Percentiles rank a stretch among this genome's conserved stretches.
These are phyloP conservation scores for Spea multiplicata DNA, from an alignment of 2,113 vertebrate genomes.

Conservation along the genomic window DNA sequence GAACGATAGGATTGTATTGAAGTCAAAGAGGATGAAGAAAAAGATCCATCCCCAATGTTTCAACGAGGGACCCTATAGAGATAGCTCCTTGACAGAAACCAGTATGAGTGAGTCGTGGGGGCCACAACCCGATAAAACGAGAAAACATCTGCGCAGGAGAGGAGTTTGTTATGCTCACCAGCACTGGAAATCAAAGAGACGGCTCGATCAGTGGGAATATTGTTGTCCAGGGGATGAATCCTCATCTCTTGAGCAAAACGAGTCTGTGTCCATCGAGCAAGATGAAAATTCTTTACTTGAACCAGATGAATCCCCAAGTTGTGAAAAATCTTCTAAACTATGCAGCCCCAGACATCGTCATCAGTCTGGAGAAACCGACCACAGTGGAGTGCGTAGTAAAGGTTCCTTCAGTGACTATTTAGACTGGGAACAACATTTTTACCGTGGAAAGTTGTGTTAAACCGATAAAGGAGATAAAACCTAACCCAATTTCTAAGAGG, in stretches of 20 bases:
- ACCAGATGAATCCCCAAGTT: slow-evolving; percentile 29
- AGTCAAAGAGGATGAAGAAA: slow-evolving; percentile 50
- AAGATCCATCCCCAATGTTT: slow-evolving; percentile 36
- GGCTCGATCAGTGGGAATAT: neutral
- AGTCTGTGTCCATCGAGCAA: neutral
- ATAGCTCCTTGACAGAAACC: slow-evolving; percentile 5
- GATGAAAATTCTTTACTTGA: neutral
- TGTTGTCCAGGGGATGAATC: slow-evolving; percentile 9
- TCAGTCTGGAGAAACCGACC: neutral
- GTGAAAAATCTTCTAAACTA: slow-evolving; percentile 1
- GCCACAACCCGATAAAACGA: neutral
- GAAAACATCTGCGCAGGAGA: neutral
- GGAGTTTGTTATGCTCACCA: neutral
- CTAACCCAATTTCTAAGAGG: neutral
- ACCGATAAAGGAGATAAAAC: neutral
- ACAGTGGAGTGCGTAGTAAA: neutral
- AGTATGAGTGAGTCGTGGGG: neutral
- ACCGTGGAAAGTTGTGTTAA: neutral
- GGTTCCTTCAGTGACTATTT: slow-evolving; percentile 10
- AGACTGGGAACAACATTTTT: slow-evolving; percentile 39
- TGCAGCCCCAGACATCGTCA: neutral
- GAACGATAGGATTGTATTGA: slow-evolving; percentile 29
- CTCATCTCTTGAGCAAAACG: slow-evolving; percentile 9
- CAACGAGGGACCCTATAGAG: slow-evolving; percentile 40
- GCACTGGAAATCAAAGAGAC: neutral